Evolutionary conservation across 1,140 invertebrate species (phyloP).

Genomic region (Musca vetustissima): DNA sequence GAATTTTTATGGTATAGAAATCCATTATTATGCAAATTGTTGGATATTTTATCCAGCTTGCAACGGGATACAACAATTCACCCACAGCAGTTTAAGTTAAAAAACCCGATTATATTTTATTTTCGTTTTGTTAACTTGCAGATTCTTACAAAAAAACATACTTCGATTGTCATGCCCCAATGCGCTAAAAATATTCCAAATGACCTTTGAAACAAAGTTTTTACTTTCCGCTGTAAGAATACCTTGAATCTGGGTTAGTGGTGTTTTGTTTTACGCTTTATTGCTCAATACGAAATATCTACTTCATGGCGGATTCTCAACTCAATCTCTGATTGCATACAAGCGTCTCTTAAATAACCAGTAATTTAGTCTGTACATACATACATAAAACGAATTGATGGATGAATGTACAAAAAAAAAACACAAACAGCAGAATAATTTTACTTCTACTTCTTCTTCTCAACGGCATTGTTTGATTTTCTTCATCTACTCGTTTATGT

Average conservation of each 20-base stretch:
- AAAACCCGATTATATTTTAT: no score
- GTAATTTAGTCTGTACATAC: no score
- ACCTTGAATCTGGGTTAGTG: conserved; percentile 22
- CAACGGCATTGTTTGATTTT: neutral
- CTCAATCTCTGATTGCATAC: neutral
- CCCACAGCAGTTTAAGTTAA: no score
- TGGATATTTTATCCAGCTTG: no score
- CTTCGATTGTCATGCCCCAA: neutral
- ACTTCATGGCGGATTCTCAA: neutral
- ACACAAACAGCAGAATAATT: neutral
- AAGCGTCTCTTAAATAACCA: no score
- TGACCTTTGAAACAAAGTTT: neutral
- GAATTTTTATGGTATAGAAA: no score
- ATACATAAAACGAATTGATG: no score
- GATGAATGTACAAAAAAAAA: no score
- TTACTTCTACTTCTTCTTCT: neutral
- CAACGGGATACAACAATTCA: no score
- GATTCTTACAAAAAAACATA: neutral
- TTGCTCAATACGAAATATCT: neutral
- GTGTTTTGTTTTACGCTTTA: neutral
- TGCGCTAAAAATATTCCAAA: no score
- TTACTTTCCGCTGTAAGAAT: neutral
- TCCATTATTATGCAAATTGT: no score
- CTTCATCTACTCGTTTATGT: neutral
- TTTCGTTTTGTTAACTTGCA: no score